Conservation (phyloP, 2,113 vertebrate genomes). For the Glaucidium brasilianum region DNA sequence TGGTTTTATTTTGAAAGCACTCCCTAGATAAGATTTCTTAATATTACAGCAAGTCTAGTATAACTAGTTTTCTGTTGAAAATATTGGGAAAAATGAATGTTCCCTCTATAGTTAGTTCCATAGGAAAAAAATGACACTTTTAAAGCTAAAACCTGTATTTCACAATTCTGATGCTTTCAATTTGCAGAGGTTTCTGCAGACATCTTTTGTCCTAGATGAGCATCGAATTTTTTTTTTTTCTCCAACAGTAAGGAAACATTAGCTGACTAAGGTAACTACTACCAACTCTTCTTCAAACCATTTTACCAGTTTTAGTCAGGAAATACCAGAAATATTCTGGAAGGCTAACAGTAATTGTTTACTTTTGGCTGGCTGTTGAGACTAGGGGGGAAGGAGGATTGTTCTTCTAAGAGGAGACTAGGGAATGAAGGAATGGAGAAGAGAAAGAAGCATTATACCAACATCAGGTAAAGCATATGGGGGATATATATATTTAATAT, state of each 20-base stretch:
- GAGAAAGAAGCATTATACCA: background rate
- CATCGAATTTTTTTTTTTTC: background rate
- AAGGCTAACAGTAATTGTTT: background rate
- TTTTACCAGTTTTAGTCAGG: background rate
- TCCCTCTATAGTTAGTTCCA: background rate
- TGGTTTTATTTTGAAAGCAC: constrained; percentile 15
- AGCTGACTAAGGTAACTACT: background rate
- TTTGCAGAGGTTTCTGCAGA: background rate
- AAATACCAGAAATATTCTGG: background rate
- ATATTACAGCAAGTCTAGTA: background rate
- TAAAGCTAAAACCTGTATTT: background rate
- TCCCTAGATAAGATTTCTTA: constrained; percentile 35
- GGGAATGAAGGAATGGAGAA: background rate
- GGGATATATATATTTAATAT: background rate
- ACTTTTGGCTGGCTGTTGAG: background rate
- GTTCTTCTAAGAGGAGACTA: background rate
- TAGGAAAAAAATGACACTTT: background rate
- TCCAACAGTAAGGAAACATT: background rate
- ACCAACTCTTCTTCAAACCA: background rate
- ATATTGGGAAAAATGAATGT: background rate
- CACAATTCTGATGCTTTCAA: background rate
- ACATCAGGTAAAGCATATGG: background rate
- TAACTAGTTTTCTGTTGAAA: constrained; percentile 3
- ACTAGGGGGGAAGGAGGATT: background rate
- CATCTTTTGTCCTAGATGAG: background rate